A percentile compares a stretch with the other conserved stretches of the same genome.
These are phyloP conservation scores for Dysdera silvatica DNA, from an alignment of 1,140 invertebrate species.

Conservation along the genomic window DNA sequence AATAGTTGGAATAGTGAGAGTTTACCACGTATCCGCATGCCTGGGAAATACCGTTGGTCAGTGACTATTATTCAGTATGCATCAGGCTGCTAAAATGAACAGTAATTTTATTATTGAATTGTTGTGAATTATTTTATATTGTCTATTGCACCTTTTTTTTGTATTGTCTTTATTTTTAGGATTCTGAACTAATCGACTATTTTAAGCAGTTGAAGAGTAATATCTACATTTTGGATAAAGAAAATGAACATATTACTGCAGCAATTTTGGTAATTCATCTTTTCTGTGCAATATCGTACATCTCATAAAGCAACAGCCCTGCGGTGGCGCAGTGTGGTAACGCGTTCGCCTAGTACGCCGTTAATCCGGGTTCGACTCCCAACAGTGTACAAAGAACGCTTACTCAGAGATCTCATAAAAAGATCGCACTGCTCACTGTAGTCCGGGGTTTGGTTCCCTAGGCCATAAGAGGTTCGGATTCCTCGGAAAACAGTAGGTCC, in stretches of 20 bases:
- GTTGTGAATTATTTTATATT: not conserved
- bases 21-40: too few relatives aligned
- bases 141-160: not conserved
- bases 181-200: slow-evolving; percentile 31
- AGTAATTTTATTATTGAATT: too few relatives aligned
- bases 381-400: slow-evolving; percentile 21
- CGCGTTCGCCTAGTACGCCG: too few relatives aligned
- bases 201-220: slow-evolving; percentile 35
- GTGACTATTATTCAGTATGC: too few relatives aligned
- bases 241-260: slow-evolving; percentile 36
- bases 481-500: too few relatives aligned
- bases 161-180: slow-evolving; percentile 31
- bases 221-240: slow-evolving; percentile 35
- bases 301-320: not conserved
- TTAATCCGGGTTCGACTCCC: not conserved
- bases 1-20: too few relatives aligned
- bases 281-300: not conserved
- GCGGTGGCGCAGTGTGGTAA: too few relatives aligned
- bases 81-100: too few relatives aligned
- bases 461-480: too few relatives aligned
- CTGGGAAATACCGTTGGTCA: too few relatives aligned
- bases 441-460: not conserved
- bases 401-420: slow-evolving; percentile 13
- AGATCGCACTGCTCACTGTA: not conserved
- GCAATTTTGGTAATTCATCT: slow-evolving; percentile 37